Evolutionary conservation across 2,113 vertebrate genomes (phyloP).

Genomic region (Pterophyllum scalare): DNA sequence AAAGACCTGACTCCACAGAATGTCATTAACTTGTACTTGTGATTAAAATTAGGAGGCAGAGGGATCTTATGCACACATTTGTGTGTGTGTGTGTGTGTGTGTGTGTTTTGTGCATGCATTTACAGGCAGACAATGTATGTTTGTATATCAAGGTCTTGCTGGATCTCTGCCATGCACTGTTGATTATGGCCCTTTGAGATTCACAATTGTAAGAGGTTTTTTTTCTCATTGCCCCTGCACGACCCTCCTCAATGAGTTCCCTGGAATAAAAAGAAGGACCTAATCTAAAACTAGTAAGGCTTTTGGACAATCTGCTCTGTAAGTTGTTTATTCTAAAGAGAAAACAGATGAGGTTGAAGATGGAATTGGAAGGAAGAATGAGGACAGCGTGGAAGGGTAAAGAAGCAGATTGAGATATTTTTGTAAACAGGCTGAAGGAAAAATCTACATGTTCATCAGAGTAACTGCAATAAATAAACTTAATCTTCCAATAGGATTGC

Average conservation of each 20-base stretch:
- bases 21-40: slow-evolving; percentile 58
- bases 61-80: neutral
- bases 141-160: slow-evolving; percentile 27
- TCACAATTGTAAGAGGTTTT: neutral
- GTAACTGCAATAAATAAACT: slow-evolving; percentile 20
- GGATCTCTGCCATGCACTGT: slow-evolving; percentile 38
- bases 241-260: neutral
- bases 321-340: slow-evolving; percentile 13
- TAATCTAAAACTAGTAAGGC: neutral
- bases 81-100: slow-evolving; percentile 2
- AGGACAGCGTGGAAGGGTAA: neutral
- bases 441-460: slow-evolving; percentile 24
- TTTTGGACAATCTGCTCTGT: slow-evolving; percentile 30
- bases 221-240: neutral
- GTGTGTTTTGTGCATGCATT: slow-evolving; percentile 10
- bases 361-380: neutral
- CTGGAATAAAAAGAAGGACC: neutral
- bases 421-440: slow-evolving; percentile 22
- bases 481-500: slow-evolving; percentile 37
- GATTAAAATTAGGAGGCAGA: slow-evolving; percentile 42
- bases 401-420: slow-evolving; percentile 25
- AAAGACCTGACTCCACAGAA: slow-evolving; percentile 27
- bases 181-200: slow-evolving; percentile 46
- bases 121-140: neutral
- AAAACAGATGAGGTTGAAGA: slow-evolving; percentile 23